Percentiles rank a stretch among this genome's conserved stretches.
Conservation (phyloP, 2,113 vertebrate species). For the Pterocles burchelli region DNA sequence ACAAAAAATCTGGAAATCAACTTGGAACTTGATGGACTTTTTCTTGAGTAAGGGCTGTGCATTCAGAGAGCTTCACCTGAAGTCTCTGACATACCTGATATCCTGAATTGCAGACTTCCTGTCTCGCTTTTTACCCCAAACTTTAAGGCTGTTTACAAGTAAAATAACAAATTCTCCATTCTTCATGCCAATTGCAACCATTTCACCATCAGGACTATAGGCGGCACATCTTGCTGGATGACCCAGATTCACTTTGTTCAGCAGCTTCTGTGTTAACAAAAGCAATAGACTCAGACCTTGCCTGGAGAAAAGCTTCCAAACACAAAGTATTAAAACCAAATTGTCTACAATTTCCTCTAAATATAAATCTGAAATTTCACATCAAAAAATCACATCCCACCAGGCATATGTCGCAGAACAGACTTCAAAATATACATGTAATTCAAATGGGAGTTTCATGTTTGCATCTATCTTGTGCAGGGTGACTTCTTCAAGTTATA, state of each 20-base stretch:
- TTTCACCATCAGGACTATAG: constrained; percentile 93
- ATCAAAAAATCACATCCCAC: background rate
- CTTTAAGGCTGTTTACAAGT: constrained; percentile 90
- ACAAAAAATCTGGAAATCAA: background rate
- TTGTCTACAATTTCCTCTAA: background rate
- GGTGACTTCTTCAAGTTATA: background rate
- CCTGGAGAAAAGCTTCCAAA: background rate
- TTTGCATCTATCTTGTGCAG: background rate
- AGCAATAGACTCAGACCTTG: background rate
- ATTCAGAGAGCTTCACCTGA: background rate
- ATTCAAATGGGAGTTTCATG: background rate
- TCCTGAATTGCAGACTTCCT: constrained; percentile 94
- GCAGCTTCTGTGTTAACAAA: constrained; percentile 84
- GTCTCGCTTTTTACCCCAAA: constrained; percentile 97
- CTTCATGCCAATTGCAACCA: constrained; percentile 96
- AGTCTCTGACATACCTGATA: constrained; percentile 78
- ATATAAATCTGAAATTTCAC: background rate
- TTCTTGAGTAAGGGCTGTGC: background rate
- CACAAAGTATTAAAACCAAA: background rate
- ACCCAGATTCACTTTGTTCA: constrained; percentile 94
- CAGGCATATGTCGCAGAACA: background rate
- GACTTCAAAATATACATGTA: background rate
- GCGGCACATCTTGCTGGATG: constrained; percentile 87
- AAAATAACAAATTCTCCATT: constrained; percentile 94
- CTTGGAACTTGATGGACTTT: rapidly evolving